Evolutionary conservation across 1,140 invertebrate species (phyloP), one percentile per base, ranked within the genome.

Genomic region (Pinna nobilis): DNA sequence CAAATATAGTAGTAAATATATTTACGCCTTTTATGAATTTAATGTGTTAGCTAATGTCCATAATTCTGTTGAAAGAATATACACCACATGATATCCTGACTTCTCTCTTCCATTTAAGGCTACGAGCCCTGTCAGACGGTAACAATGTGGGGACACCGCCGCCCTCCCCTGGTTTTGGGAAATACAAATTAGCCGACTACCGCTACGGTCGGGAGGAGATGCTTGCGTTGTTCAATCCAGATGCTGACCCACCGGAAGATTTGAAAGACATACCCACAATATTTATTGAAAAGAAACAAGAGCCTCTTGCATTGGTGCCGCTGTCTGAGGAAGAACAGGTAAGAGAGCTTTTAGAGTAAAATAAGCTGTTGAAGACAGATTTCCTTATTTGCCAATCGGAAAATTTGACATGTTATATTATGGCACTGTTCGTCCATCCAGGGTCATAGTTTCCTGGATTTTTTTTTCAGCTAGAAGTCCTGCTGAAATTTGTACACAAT

Each of bases 141-240:
- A 83, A 84, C 73, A 83, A 70, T 72, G 78, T 82, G 33, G 75
- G 81, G 13, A 83, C 87, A 20, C 83, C 89, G 33, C 85, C 88
- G 33, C 84, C 86, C 53, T 83, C 87, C 9, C 86, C 88, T 65
- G 79, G 82, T 15, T 78, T 81, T 71, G 84, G 84, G 49, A 88
- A 89, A 64, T 89, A 86, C 70, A 89, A 94, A 86, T 88, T 94
- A 64, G 93, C 94, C 78, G 93, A 95, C 77, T 91, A 93, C 91
- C 90, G 93, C 70, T 96, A 96, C 74, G 95, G 94, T 33, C 90
- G 95, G 77, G 95, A 97, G 89, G 95, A 97, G 85, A 96, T 97
- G 95, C 88, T 97, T 69, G 94, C 94, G 49, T 85, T 96, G 37
- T 96, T 93, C 84, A 92, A 94, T 79, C 92, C 92, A 78, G 91